A percentile compares a stretch with the other conserved stretches of the same genome.
These are phyloP conservation scores for Cheilosia impressa DNA, from an alignment of 2,888 invertebrate genomes.

Conservation along the genomic window DNA sequence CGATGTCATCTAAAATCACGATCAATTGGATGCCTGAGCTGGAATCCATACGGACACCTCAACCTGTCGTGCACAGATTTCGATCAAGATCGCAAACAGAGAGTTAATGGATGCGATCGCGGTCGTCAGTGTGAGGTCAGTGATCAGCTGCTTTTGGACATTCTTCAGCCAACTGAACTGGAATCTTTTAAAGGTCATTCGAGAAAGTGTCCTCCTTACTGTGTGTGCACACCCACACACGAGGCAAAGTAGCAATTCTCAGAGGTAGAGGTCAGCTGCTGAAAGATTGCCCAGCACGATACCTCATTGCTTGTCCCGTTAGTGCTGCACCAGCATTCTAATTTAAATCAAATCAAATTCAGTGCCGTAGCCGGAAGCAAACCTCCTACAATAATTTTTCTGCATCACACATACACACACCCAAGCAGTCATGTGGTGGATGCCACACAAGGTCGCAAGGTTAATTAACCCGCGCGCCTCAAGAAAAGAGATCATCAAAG, in stretches of 20 bases:
- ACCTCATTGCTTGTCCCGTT: conserved; percentile 43
- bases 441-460: conserved; percentile 70
- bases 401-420: conserved; percentile 27
- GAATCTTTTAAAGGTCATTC: conserved; percentile 43
- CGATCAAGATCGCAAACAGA: conserved; percentile 56
- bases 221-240: not conserved
- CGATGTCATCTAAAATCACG: conserved; percentile 83
- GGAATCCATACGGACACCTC: conserved; percentile 70
- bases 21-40: conserved; percentile 76
- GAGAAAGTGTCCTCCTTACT: conserved; percentile 56
- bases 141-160: conserved; percentile 48
- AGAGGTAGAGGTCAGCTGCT: conserved; percentile 20
- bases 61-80: conserved; percentile 74
- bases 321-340: conserved; percentile 47
- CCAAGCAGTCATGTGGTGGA: conserved; percentile 13
- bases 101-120: conserved; percentile 54
- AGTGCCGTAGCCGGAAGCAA: conserved; percentile 58
- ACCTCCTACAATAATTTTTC: conserved; percentile 39
- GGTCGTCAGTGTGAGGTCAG: conserved; percentile 38
- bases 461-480: conserved; percentile 73
- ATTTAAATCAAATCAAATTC: conserved; percentile 55
- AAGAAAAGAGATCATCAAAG: conserved; percentile 72
- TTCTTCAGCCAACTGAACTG: conserved; percentile 22
- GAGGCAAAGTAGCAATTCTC: not conserved
- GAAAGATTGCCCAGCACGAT: conserved; percentile 40